Conservation (phyloP, 2,113 vertebrate species). For the Stegostoma tigrinum region DNA sequence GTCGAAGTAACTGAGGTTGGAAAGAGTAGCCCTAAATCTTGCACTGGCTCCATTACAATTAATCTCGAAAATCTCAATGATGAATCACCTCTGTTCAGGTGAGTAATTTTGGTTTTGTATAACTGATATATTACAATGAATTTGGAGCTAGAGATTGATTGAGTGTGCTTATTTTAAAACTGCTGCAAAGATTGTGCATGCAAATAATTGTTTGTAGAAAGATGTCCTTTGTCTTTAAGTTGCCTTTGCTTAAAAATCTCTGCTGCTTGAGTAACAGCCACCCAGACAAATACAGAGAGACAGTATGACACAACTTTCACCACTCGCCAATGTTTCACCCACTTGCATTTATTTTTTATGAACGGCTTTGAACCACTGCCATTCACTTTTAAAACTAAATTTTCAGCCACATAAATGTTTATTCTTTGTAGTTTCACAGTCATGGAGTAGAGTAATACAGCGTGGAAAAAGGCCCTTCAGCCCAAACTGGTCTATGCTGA, state of each 20-base stretch:
- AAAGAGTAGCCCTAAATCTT: conserved; percentile 14
- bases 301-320: neutral
- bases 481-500: too few relatives aligned
- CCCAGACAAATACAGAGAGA: neutral
- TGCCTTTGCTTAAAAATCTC: neutral
- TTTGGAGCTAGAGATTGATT: neutral
- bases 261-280: neutral
- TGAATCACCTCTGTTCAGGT: conserved; percentile 12
- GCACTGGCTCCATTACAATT: conserved; percentile 31
- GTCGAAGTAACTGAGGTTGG: neutral
- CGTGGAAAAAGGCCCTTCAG: too few relatives aligned
- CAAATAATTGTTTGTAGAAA: neutral
- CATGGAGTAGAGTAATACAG: too few relatives aligned
- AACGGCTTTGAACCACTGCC: neutral
- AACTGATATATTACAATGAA: neutral
- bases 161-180: neutral
- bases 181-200: neutral
- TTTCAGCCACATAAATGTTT: neutral
- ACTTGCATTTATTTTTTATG: neutral
- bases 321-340: neutral
- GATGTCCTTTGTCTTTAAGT: neutral
- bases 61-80: conserved; percentile 27
- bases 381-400: neutral
- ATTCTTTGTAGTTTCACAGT: neutral
- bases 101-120: neutral